Evolutionary conservation across 1,140 invertebrate genomes (phyloP).

Genomic region (Panonychus citri): DNA sequence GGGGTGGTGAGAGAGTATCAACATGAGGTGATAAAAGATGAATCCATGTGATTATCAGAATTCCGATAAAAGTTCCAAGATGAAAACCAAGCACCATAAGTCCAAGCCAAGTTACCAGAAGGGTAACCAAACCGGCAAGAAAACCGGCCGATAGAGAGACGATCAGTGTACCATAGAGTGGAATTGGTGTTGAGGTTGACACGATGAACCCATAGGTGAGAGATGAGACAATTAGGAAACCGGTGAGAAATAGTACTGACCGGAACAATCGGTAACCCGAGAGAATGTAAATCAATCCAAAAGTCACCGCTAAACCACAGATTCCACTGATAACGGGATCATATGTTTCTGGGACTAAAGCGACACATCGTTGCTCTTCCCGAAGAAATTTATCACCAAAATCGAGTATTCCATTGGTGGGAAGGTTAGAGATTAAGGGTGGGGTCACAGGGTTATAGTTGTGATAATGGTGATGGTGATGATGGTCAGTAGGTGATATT

Average conservation of each 20-base stretch:
- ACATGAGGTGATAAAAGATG: slow-evolving; percentile 27
- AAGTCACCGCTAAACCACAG: slow-evolving; percentile 1
- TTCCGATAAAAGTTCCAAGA: slow-evolving; percentile 39
- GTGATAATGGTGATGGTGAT: too few relatives aligned
- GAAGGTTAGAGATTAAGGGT: too few relatives aligned
- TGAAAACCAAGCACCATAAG: slow-evolving; percentile 61
- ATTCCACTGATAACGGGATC: slow-evolving; percentile 1
- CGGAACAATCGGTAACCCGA: slow-evolving; percentile 67
- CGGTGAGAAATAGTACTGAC: slow-evolving; percentile 51
- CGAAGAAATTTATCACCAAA: too few relatives aligned
- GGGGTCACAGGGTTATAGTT: too few relatives aligned
- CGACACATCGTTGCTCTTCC: too few relatives aligned
- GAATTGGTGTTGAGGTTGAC: slow-evolving; percentile 21
- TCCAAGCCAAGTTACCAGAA: slow-evolving; percentile 54
- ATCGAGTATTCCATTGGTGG: too few relatives aligned
- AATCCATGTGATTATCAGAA: slow-evolving; percentile 29
- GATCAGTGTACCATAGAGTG: slow-evolving; percentile 45
- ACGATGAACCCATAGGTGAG: too few relatives aligned
- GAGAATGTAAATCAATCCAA: slow-evolving; percentile 22
- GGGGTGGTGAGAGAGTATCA: slow-evolving; percentile 25
- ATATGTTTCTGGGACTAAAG: neutral
- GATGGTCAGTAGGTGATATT: too few relatives aligned
- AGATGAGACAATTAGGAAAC: too few relatives aligned
- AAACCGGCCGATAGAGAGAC: slow-evolving; percentile 46
- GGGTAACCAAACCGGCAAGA: slow-evolving; percentile 48